phyloP scores from a whole-genome alignment of 1,140 invertebrate species.

The Meloidogyne exigua region DNA sequence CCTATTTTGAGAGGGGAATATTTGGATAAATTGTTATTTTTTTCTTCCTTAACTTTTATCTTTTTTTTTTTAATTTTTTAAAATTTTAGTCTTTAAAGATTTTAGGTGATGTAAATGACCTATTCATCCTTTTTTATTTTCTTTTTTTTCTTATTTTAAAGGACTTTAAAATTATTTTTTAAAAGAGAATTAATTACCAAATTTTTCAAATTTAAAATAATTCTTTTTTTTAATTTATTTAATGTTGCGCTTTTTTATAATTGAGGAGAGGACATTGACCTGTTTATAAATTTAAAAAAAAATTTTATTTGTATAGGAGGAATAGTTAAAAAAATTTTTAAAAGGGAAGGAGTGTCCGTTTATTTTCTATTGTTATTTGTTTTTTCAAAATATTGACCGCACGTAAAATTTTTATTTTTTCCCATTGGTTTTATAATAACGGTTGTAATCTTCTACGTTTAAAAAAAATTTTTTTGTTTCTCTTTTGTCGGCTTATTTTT shows the following conservation, averaged over 20 bases:
- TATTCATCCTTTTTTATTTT: too few species aligned
- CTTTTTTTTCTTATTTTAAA: too few species aligned
- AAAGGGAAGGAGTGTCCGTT: neutral
- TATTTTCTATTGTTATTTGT: neutral
- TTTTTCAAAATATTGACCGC: constrained; percentile 1
- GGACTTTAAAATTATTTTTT: too few species aligned
- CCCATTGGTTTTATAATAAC: neutral
- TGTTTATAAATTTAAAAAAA: neutral
- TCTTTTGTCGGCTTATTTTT: neutral
- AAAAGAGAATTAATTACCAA: too few species aligned
- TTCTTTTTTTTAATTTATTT: neutral
- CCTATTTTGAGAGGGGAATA: too few species aligned
- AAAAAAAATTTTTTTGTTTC: neutral
- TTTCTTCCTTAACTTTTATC: too few species aligned
- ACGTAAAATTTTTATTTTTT: neutral
- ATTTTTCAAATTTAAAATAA: neutral
- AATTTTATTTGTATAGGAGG: too few species aligned
- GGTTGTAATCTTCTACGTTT: neutral
- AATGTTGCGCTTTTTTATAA: neutral
- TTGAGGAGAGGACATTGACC: neutral
- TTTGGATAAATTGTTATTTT: too few species aligned
- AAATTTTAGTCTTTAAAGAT: too few species aligned
- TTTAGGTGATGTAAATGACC: too few species aligned
- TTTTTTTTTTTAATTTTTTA: too few species aligned
- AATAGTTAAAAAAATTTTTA: too few species aligned